Base-by-base conservation (phyloP, 2,888 invertebrate species). In the Drosophila buzzatii region DNA sequence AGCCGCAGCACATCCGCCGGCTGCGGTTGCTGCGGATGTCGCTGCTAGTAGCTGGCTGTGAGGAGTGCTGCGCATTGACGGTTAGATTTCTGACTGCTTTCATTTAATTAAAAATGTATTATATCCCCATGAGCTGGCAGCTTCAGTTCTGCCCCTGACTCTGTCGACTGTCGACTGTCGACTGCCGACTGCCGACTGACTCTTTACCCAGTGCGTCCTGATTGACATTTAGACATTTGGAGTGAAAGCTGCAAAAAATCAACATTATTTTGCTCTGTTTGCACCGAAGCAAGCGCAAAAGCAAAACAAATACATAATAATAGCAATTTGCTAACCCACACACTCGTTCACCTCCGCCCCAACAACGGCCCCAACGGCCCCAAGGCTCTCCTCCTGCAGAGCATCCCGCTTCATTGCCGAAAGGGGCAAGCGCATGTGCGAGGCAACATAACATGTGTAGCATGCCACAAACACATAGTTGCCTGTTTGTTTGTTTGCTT, bases 41-140 rank as follows among this genome's bases (percentile, higher is more conserved):
- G 73, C 37, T 20, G 42, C 59, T 49, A 49, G 39, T 49, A 52
- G 39, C 61, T 37, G 47, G 20, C 61, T 45, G 41, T 45, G n/a
- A 39, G 59, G 18, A 41, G 31, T 35, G 20, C 49, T 31, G 20
- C 52, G 63, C 39, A 42, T 52, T 47, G 57, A 42, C 51, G 37
- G 23, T 51, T 64, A 62, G 72, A 72, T 67, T 80, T 79, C 79
- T 76, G 73, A 62, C 70, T 83, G 67, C 79, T 76, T 84, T 85
- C 79, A 74, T 80, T 85, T 88, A 85, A 85, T 85, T 85, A 85
- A 88, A 82, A 72, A 83, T 83, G 82, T 80, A 80, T 82, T 75
- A 78, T 68, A 56, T 70, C 49, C 62, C 67, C 70, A 59, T 64
- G 63, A 72, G 64, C 60, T 59, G 65, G 63, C 76, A 68, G 71